phyloP scores from a whole-genome alignment of 2,797 vertebrate genomes.

The Eptatretus atami region DNA sequence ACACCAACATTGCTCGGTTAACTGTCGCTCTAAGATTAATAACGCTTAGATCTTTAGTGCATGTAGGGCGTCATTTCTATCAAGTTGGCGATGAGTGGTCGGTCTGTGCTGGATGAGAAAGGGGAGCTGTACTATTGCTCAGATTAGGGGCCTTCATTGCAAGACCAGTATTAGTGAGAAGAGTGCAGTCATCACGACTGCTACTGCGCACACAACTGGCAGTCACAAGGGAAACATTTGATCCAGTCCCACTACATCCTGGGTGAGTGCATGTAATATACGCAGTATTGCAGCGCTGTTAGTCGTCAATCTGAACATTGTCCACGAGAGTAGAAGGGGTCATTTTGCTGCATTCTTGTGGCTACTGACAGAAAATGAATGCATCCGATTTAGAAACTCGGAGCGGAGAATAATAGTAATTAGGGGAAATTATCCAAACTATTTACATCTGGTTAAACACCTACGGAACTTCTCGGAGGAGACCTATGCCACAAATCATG shows the following conservation, averaged over 20 bases:
- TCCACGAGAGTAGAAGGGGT: too few relatives aligned
- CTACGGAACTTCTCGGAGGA: too few relatives aligned
- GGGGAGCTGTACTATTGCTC: slow-evolving; percentile 65
- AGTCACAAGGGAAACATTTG: slow-evolving; percentile 59
- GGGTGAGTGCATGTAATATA: slow-evolving; percentile 20
- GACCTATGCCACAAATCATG: too few relatives aligned
- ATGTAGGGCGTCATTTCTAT: slow-evolving; percentile 62
- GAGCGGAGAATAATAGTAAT: too few relatives aligned
- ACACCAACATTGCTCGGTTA: too few relatives aligned
- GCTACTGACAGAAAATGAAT: too few relatives aligned
- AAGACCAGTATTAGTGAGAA: slow-evolving; percentile 97
- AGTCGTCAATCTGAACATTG: too few relatives aligned
- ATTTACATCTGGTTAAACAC: too few relatives aligned
- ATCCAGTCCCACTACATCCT: slow-evolving; percentile 83
- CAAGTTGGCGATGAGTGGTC: slow-evolving; percentile 88
- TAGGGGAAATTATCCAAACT: too few relatives aligned
- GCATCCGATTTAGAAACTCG: too few relatives aligned
- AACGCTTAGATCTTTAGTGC: background rate
- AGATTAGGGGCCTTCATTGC: slow-evolving; percentile 81
- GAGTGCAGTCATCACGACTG: slow-evolving; percentile 70
- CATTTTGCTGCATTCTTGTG: too few relatives aligned
- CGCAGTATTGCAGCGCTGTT: background rate
- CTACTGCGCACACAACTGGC: slow-evolving; percentile 55
- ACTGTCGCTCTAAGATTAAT: too few relatives aligned
- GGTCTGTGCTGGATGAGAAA: slow-evolving; percentile 64